Evolutionary conservation across 2,888 invertebrate species (phyloP).

Genomic region (Cheilosia impressa): DNA sequence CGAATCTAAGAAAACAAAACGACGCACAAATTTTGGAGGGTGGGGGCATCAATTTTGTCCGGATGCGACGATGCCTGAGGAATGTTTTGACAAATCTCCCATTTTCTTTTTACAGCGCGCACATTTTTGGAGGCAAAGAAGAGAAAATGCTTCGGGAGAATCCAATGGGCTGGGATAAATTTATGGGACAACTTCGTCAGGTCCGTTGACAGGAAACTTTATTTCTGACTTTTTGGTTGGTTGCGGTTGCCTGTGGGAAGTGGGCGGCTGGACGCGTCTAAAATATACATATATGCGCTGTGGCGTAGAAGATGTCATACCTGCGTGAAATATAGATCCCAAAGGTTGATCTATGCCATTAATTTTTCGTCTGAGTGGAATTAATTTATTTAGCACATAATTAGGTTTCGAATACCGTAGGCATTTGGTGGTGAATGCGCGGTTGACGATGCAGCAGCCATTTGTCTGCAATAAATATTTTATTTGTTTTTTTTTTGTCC

Average conservation of each 20-base stretch:
- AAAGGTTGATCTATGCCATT: slow-evolving; percentile 71
- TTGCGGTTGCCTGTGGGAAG: not conserved
- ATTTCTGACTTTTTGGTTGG: slow-evolving; percentile 46
- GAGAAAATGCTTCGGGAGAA: slow-evolving; percentile 5
- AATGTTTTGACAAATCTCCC: slow-evolving; percentile 69
- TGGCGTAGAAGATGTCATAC: slow-evolving; percentile 62
- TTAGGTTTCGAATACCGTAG: slow-evolving; percentile 26
- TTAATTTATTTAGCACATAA: slow-evolving; percentile 75
- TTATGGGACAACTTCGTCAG: slow-evolving; percentile 59
- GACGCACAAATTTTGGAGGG: slow-evolving; percentile 35
- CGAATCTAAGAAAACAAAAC: slow-evolving; percentile 60
- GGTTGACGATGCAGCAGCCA: slow-evolving; percentile 20
- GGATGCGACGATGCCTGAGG: slow-evolving; percentile 40
- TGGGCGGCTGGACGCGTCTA: slow-evolving; percentile 22
- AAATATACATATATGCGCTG: slow-evolving; percentile 36
- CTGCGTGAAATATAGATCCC: slow-evolving; percentile 69
- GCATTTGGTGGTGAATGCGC: not conserved
- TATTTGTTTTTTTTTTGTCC: not conserved
- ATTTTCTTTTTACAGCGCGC: not conserved
- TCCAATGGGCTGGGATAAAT: slow-evolving; percentile 43
- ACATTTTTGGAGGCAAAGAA: slow-evolving; percentile 9
- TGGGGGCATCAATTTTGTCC: slow-evolving; percentile 42
- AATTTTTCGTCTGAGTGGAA: slow-evolving; percentile 73
- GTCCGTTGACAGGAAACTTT: slow-evolving; percentile 64
- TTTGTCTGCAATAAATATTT: slow-evolving; percentile 59